A percentile compares a stretch with the other conserved stretches of the same genome.
phyloP scores from a whole-genome alignment of 2,113 vertebrate genomes.

The Morone chrysops region DNA sequence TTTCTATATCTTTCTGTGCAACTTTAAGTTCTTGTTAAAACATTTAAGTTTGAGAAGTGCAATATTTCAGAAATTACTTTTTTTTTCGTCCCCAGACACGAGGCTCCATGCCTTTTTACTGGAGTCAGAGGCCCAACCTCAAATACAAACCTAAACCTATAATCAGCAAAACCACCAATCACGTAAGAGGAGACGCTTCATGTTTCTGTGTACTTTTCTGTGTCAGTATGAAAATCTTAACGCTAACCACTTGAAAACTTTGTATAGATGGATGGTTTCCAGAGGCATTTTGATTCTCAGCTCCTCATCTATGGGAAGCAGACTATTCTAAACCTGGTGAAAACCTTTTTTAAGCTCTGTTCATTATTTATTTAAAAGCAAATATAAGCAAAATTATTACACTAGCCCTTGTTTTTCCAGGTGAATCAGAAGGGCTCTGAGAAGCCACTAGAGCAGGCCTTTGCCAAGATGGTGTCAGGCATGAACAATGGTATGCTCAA shows the following conservation, averaged over 20 bases:
- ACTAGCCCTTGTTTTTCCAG: slow-evolving; percentile 74
- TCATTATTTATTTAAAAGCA: background rate
- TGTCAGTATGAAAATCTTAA: background rate
- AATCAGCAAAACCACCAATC: slow-evolving; percentile 92
- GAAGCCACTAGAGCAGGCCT: slow-evolving; percentile 94
- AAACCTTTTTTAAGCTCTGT: background rate
- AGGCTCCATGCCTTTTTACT: slow-evolving; percentile 98
- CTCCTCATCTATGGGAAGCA: slow-evolving; percentile 97
- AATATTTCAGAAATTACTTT: background rate
- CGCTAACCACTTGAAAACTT: slow-evolving; percentile 1
- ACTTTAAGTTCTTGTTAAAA: background rate
- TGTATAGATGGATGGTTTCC: slow-evolving; percentile 78
- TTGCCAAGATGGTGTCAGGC: slow-evolving; percentile 92
- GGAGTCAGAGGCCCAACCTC: slow-evolving; percentile 98
- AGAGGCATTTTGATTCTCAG: slow-evolving; percentile 98
- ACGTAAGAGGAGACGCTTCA: slow-evolving; percentile 65
- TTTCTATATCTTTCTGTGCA: background rate
- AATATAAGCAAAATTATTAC: too few relatives aligned
- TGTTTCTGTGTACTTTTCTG: background rate
- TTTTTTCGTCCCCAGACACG: slow-evolving; percentile 86
- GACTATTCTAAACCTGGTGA: slow-evolving; percentile 95
- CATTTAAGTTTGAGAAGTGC: background rate
- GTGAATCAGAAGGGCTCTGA: slow-evolving; percentile 99
- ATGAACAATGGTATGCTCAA: slow-evolving; percentile 92
- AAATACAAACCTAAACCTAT: slow-evolving; percentile 96